Base-by-base conservation (phyloP, 1,140 invertebrate species). In the Mercenaria mercenaria region DNA sequence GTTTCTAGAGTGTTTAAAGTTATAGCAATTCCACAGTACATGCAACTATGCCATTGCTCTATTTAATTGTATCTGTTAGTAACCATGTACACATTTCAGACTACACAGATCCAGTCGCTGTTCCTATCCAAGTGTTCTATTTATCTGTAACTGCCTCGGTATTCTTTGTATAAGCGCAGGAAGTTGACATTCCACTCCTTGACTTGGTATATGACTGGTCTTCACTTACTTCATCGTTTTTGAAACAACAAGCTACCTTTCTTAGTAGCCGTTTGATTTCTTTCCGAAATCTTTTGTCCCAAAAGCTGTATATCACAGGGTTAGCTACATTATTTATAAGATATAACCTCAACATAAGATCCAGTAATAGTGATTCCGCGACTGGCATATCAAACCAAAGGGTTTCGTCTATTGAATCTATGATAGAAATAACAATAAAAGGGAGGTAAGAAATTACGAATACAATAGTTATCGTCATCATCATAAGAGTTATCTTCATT, bases 271-370 rank as follows among this genome's bases (percentile, higher is more conserved):
- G 29, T 8, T 20, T 34, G 34, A 15, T 37, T 59, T 88, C 72
- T 29, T 47, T 61, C 26, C 81, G 69, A 61, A 82, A 83, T 59
- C 77, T 72, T 23, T 23, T 23, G 67, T 85, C 83, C 64, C 91
- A 91, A n/a, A 92, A 84, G 64, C 93, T 90, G 79, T 93, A 93
- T 20, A 93, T 92, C 20, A 93, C 88, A 15, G 93, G 91, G 72
- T 93, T 93, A 47, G 88, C 91, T n/a, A 89, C 90, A 76, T 90
- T 92, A 83, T 93, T 93, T 43, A 92, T 84, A 50, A 93, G 90
- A 74, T 92, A 93, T 15, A 91, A 86, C 59, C 92, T 83, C 20
- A 93, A 50, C 13, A 91, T 50, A 47, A 93, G 43, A 67, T 92
- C 90, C n/a, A 83, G 39, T 18, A 18, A 59, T 52, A 72, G 61